Base-by-base conservation (phyloP, 1,140 invertebrate species). In the Brachionus rotundiformis region DNA sequence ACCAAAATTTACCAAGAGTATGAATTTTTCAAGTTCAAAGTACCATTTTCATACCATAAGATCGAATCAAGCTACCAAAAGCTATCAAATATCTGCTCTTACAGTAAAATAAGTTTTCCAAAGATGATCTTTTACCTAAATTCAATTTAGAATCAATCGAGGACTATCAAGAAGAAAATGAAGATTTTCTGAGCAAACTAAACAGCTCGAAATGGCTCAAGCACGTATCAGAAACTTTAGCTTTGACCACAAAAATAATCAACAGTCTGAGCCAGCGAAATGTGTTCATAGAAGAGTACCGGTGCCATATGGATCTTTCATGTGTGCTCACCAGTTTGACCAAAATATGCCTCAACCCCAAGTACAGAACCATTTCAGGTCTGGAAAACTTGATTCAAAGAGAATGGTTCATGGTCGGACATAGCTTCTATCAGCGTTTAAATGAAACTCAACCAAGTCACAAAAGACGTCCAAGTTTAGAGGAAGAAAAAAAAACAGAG, bases 1-100 rank as follows among this genome's bases (percentile, higher is more conserved):
- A 10, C 13, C 11, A 25, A 23, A 44, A 1, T 19, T 8, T 73
- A 44, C 19, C 36, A 41, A 23, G 68, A 73, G 13, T 73, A 73
- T 23, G 68, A 73, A 25, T 73, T 73, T 73, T 73, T 27, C 23
- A 73, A 73, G 41, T 73, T 73, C 5, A 41, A 73, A 73, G 68
- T 73, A 0, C 68, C 68, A 25, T 73, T 73, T 73, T 25, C 68
- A 3, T 73, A 73, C 44, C 68, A 73, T 11, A 73, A 73, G 11
- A 73, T 73, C 13, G 36, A 73, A 44, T 44, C 29, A 44, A 44
- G 68, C n/a, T 73, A 73, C 19, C 36, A 19, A 41, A 73, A 73
- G 23, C 23, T 73, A 27, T 44, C 4, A 3, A 44, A 44, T 29
- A 19, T 73, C 25, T 73, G 68, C 23, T 44, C 19, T 13, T 39